Evolutionary conservation across 2,888 invertebrate species (phyloP), one percentile per base, ranked within the genome.

Genomic region (Dorcus parallelipipedus): DNA sequence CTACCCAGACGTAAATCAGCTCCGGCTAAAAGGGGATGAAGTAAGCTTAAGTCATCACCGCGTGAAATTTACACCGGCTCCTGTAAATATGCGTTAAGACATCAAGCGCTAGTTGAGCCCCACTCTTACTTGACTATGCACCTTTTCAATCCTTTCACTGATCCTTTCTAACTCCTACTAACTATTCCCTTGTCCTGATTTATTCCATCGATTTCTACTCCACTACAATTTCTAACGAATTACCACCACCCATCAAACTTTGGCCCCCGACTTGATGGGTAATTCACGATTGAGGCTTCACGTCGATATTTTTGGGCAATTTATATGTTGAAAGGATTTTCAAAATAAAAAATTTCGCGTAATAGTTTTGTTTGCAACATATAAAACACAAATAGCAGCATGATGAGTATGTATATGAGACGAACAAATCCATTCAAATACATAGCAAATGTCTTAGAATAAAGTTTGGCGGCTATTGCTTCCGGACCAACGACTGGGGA

Each of bases 41-140:
- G 71, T 67, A 71, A 64, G 78, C 76, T 78, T 77, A 78, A 78
- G 76, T 76, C 78, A 77, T 78, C 78, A 78, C 73, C 67, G 68
- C 67, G 63, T 70, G 68, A 73, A 75, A 76, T 76, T 76, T 76
- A 76, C 76, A 74, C 75, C 67, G 63, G 58, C 54, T 60, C 53
- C 59, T 56, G 65, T 64, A 65, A 65, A 64, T 66, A 66, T 65
- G 64, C 61, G 64, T 59, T 66, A 66, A 66, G 66, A 66, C 66
- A 66, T 51, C 51, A 54, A 50, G 49, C 38, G 26, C 43, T 50
- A 38, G 20, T 26, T 45, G 20, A 45, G 23, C 33, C 53, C 49
- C 58, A 42, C 50, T 58, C 20, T 7, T 23, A 23, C 20, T 20
- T 45, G 49, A 53, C 49, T 50, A 53, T 52, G 48, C 58, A 49